Evolutionary conservation across 1,140 invertebrate genomes (phyloP).

Genomic region (Anoplophora glabripennis): DNA sequence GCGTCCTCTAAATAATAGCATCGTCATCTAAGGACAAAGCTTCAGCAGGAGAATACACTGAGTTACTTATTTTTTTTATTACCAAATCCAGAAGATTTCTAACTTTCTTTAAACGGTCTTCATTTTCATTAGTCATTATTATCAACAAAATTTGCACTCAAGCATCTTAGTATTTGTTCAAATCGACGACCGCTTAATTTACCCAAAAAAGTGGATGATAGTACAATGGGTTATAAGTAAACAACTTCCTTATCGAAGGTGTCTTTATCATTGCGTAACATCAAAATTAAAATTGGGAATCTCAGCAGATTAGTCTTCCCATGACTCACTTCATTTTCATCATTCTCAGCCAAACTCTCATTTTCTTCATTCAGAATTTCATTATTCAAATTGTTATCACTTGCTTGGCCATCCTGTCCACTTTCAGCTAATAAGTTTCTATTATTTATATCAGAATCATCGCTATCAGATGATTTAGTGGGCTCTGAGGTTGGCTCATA

Average conservation of each 20-base stretch:
- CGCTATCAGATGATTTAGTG: too few relatives aligned
- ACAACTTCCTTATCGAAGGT: background rate
- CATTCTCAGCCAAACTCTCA: too few relatives aligned
- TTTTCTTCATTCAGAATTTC: too few relatives aligned
- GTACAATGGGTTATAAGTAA: slow-evolving; percentile 2
- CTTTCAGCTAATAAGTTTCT: too few relatives aligned
- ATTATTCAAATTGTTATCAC: too few relatives aligned
- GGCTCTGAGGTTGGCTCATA: too few relatives aligned
- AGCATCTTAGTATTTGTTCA: background rate
- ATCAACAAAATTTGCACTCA: background rate
- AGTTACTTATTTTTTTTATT: slow-evolving; percentile 6
- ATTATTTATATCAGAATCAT: too few relatives aligned
- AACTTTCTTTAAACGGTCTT: background rate
- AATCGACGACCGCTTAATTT: background rate
- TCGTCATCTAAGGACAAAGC: slow-evolving; percentile 4
- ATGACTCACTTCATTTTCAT: too few relatives aligned
- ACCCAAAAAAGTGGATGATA: background rate
- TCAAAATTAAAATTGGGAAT: slow-evolving; percentile 8
- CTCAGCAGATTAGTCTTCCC: too few relatives aligned
- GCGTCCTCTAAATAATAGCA: slow-evolving; percentile 10
- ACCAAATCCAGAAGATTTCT: slow-evolving; percentile 4
- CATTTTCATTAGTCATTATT: background rate
- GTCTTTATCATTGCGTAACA: background rate
- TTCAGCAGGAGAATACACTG: slow-evolving; percentile 4
- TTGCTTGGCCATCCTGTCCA: too few relatives aligned